Evolutionary conservation across 2,888 invertebrate species (phyloP).

Genomic region (Cantharis rustica): DNA sequence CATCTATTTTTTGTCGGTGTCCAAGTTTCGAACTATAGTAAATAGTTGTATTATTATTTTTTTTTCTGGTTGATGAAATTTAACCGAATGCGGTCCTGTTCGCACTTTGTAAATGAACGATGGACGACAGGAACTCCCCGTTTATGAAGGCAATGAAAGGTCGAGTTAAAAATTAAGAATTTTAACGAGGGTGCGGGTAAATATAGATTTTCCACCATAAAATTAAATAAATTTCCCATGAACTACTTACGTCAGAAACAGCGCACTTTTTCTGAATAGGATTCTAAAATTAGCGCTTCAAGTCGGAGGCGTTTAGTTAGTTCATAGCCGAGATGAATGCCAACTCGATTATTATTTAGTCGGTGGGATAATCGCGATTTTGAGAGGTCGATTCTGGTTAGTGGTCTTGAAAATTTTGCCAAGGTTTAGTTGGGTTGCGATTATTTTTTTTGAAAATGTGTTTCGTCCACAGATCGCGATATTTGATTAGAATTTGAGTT

Average conservation of each 20-base stretch:
- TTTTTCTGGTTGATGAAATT: too few species aligned
- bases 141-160: not conserved
- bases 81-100: not conserved
- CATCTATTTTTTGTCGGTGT: too few species aligned
- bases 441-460: not conserved
- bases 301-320: constrained; percentile 8
- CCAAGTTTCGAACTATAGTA: too few species aligned
- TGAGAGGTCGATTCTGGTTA: constrained; percentile 14
- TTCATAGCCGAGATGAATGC: constrained; percentile 4
- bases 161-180: not conserved
- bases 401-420: constrained; percentile 11
- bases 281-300: constrained; percentile 17
- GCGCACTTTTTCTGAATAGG: constrained; percentile 19
- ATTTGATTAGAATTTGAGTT: not conserved
- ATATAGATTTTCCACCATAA: not conserved
- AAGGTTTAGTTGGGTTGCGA: not conserved
- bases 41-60: too few species aligned
- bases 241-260: constrained; percentile 22
- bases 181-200: not conserved
- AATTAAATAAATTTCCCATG: not conserved
- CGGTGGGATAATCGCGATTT: constrained; percentile 4
- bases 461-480: not conserved
- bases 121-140: not conserved
- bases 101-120: not conserved
- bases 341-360: not conserved